Base-by-base conservation (phyloP, 2,888 invertebrate species). In the Rhingia campestris region DNA sequence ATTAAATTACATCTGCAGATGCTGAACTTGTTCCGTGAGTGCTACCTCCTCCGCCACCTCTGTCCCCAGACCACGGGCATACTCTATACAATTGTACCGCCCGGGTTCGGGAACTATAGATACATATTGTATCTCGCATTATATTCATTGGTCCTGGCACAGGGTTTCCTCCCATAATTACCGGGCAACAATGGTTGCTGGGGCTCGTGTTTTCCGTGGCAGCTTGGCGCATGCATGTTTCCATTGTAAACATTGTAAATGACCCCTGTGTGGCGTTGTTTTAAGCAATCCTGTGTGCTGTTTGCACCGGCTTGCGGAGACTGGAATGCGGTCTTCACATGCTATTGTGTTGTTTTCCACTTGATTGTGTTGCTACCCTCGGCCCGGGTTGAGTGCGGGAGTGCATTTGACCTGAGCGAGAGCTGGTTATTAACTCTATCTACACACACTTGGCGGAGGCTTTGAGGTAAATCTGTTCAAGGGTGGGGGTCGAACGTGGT, bases 311-410 rank as follows among this genome's bases (percentile, higher is more conserved):
- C 39, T 22, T 35, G 41, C 32, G 33, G 64, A 45, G 35, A 56
- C 7, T 32, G 51, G 72, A 41, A 49, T 74, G 64, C 45, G 77
- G 85, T 85, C 86, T 58, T 74, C 88, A 89, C 81, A 87, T 88
- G 88, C 88, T 88, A 87, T 89, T 89, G 89, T 89, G 86, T 88
- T 89, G 88, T 88, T 89, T 89, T 88, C 86, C 88, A 88, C 89
- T 88, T 89, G 89, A 89, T 89, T 89, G 88, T 88, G 87, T 86
- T 67, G 73, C 77, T 76, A 66, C 53, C 76, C 66, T 45, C 43
- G 30, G 41, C 6, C 0, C 47, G 14, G 67, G n/a, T 32, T 39
- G 59, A 58, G 73, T 45, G 37, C 14, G 64, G 54, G 43, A 63
- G 72, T 67, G 74, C 43, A 74, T 84, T 84, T 84, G 79, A 84